Evolutionary conservation across 2,113 vertebrate species (phyloP).

Genomic region (Neolamprologus falcicula): DNA sequence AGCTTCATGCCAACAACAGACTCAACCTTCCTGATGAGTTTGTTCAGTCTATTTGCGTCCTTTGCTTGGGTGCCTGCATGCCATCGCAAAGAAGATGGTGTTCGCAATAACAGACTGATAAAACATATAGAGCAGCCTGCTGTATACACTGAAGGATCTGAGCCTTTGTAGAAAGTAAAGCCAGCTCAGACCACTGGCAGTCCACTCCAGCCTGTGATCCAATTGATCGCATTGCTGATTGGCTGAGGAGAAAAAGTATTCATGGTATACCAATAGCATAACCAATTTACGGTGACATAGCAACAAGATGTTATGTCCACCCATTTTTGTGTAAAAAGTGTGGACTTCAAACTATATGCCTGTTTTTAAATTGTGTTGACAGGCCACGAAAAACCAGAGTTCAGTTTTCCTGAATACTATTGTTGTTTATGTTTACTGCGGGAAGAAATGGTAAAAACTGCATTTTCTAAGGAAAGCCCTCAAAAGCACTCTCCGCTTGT

Average conservation of each 20-base stretch:
- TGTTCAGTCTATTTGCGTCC: background rate
- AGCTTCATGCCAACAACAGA: background rate
- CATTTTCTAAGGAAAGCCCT: background rate
- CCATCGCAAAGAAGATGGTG: background rate
- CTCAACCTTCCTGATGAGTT: background rate
- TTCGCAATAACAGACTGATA: background rate
- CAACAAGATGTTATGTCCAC: background rate
- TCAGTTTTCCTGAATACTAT: background rate
- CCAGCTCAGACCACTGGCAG: background rate
- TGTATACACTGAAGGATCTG: background rate
- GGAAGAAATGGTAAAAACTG: background rate
- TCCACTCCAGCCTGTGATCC: background rate
- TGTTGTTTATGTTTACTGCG: background rate
- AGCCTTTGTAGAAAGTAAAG: background rate
- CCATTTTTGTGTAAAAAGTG: background rate
- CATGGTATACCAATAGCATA: background rate
- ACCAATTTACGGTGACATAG: background rate
- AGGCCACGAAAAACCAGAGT: background rate
- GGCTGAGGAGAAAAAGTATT: background rate
- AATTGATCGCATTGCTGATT: background rate
- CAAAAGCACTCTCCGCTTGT: background rate
- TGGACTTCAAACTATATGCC: background rate
- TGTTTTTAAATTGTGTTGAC: background rate
- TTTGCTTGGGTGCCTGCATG: background rate
- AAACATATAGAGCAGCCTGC: background rate